Evolutionary conservation across 1,140 invertebrate species (phyloP), one percentile per base, ranked within the genome.

Genomic region (Zaprionus capensis): DNA sequence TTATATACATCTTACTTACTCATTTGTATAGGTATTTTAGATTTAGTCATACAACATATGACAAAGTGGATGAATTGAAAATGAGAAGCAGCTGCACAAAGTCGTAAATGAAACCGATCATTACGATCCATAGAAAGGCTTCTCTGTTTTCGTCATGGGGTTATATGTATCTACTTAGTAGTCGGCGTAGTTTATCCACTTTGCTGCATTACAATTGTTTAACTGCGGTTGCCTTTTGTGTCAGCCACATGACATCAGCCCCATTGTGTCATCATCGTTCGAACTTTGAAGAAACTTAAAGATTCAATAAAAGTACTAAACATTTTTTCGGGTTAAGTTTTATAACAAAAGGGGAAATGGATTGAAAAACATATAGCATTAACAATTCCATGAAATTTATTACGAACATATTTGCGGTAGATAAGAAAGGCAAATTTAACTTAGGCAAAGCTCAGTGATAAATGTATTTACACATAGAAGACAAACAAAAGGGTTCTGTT

Each of bases 181-280:
- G 22, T 63, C 28, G 59, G 15, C 26, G 61, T 63, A 59, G 28
- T 78, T 62, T 28, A 63, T 75, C 24, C 4, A 49, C 28, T 61
- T 36, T 36, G 24, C 22, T 57, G 38, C 53, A 71, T 12, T 55
- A 26, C 49, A 62, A 53, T 26, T 24, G 20, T 49, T 65, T 71
- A 59, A 70, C 15, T 62, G 41, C 15, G 70, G 41, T 20, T 28
- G 41, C 38, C 58, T 58, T 46, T 53, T 56, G 7, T 14, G n/a
- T 9, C 34, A 34, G 63, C 49, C 22, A 12, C 34, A 67, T 78
- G 76, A 81, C 78, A 75, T 78, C 76, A 81, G 61, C 62, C 15
- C 12, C 49, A 26, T 58, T 67, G 70, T 78, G 76, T 78, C 76
- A 78, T 71, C 62, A 38, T 31, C 38, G 46, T 14, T 20, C 51